Evolutionary conservation across 2,888 invertebrate genomes (phyloP), one percentile per base, ranked within the genome.

Genomic region (Alcis repandata): DNA sequence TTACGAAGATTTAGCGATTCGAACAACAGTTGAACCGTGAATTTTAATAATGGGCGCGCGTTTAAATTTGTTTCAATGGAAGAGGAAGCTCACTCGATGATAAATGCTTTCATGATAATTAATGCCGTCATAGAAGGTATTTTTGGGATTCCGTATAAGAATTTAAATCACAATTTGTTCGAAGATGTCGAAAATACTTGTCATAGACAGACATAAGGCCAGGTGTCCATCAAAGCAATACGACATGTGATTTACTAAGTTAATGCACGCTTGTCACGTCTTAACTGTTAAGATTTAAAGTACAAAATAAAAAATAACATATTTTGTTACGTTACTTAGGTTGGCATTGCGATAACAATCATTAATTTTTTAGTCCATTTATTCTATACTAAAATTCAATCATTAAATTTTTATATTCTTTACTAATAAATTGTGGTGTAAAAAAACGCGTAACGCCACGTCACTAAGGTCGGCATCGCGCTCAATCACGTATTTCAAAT

Each of bases 1-100:
- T 51, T 40, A 53, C 52, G 41, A 67, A 70, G 71, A 77, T 71
- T 74, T 74, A 71, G 51, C 60, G 72, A 73, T 75, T 72, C 46
- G 41, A 63, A 63, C 58, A 68, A 58, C 52, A 52, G 43, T 59
- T 63, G 45, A 52, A 51, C 33, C 57, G 57, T 17, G 52, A 52
- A 52, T 65, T 60, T 60, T 66, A 66, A 61, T 66, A 58, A 60
- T 51, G 57, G 45, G 11, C 63, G 19, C 53, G 41, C 48, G 41
- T 41, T 43, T 8, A 64, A 49, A 60, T 51, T 59, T 48, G 56
- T 66, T 52, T 58, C n/a, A 53, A 61, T 60, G 59, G 46, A 51
- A 46, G 51, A 56, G 46, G 48, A 27, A 49, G 46, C 41, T 52
- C 32, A 58, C 40, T 61, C 38, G 17, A 57, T 65, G 65, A 60